phyloP scores from a whole-genome alignment of 1,140 invertebrate genomes.

The Penaeus japonicus region DNA sequence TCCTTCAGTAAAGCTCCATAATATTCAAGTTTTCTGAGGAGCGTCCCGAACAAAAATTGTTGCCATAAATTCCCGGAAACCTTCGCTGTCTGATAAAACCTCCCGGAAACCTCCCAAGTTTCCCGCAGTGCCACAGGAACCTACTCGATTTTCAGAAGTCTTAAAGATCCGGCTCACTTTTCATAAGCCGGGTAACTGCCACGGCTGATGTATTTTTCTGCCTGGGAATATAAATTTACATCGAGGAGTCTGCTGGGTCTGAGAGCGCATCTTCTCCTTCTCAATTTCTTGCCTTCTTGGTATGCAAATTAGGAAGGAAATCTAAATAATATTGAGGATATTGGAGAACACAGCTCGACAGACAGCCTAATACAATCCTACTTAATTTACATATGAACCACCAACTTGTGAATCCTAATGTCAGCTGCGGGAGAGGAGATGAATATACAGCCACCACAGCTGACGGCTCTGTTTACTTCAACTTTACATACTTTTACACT shows the following conservation, averaged over 20 bases:
- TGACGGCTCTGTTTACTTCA: too few relatives aligned
- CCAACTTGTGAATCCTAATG: slow-evolving; percentile 38
- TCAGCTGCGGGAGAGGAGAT: not conserved
- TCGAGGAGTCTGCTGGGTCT: not conserved
- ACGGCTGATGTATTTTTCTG: slow-evolving; percentile 30
- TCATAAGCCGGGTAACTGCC: slow-evolving; percentile 35
- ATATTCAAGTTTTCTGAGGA: too few relatives aligned
- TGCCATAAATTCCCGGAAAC: too few relatives aligned
- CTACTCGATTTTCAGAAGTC: slow-evolving; percentile 6
- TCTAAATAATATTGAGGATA: slow-evolving; percentile 48
- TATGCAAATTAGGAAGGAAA: slow-evolving; percentile 47
- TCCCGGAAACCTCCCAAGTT: too few relatives aligned
- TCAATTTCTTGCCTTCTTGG: slow-evolving; percentile 34
- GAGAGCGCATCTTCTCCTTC: not conserved
- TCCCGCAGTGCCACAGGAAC: too few relatives aligned
- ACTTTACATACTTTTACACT: too few relatives aligned
- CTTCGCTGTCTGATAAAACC: too few relatives aligned
- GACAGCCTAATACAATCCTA: slow-evolving; percentile 41
- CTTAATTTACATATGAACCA: slow-evolving; percentile 47
- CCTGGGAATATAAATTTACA: slow-evolving; percentile 30
- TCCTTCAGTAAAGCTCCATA: too few relatives aligned
- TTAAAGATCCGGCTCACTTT: slow-evolving; percentile 24
- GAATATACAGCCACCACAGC: too few relatives aligned
- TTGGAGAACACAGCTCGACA: slow-evolving; percentile 24
- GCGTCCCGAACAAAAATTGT: too few relatives aligned